Evolutionary conservation across 2,888 invertebrate genomes (phyloP), one percentile per base, ranked within the genome.

Genomic region (Nephrocerus scutellatus): DNA sequence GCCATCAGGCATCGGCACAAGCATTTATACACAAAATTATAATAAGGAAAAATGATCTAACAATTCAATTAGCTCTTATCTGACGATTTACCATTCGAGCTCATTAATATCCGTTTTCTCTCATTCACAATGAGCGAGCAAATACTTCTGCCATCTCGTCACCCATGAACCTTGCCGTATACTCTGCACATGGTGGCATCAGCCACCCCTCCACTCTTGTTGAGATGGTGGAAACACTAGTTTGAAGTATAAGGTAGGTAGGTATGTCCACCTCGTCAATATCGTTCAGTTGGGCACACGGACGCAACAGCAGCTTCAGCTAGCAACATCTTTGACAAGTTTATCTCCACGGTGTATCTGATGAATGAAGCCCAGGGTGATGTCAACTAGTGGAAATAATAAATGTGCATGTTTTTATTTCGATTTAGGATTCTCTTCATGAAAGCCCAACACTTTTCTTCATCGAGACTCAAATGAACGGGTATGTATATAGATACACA

Each of bases 11-110:
- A 25, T 32, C 39, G 32, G 24, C 26, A 36, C 35, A 35, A 43
- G 46, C 41, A 46, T 30, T 44, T 33, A 44, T 41, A 46, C 41
- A 44, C 32, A 39, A 44, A 46, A 44, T 41, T 46, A 41, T 44
- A 46, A 46, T 46, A 46, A 47, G 48, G 48, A 45, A 51, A 48
- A 47, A 51, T 49, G 49, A 51, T 52, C 50, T 49, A 52, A 52
- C 52, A 52, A 51, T 52, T 52, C 52, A 52, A 52, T 52, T 52
- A 52, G 52, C 46, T 51, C 49, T 52, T 51, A 52, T 51, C 50
- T 48, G 48, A 46, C 44, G 50, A 51, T 49, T 51, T 49, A 48
- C 52, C 47, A 49, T 44, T 47, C 40, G 39, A 45, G 41, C 52
- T 51, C 50, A 52, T 52, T 51, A 52, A 49, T 52, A 52, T 46